Percentiles rank a stretch among this genome's conserved stretches.
Conservation (phyloP, 2,888 invertebrate genomes). For the Metellina segmentata region DNA sequence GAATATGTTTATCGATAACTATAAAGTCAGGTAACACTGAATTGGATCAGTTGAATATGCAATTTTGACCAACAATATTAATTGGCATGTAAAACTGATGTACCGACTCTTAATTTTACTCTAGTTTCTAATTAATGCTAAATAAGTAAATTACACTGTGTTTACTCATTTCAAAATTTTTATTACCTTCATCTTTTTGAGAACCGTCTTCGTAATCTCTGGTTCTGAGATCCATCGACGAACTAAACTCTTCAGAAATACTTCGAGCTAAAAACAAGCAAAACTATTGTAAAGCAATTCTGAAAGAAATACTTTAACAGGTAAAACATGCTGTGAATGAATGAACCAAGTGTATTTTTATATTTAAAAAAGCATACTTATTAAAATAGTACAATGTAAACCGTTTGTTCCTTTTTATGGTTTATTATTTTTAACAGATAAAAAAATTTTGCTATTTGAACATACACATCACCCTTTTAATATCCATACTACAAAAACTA, state of each 20-base stretch:
- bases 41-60: too few species aligned
- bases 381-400: too few species aligned
- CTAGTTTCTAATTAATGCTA: background rate
- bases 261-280: conserved; percentile 87
- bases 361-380: background rate
- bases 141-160: background rate
- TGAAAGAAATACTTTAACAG: background rate
- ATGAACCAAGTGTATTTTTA: background rate
- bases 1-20: too few species aligned
- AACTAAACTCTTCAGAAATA: conserved; percentile 96
- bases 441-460: too few species aligned
- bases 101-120: background rate
- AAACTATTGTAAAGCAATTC: background rate
- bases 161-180: too few species aligned
- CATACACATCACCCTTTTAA: too few species aligned
- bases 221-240: conserved; percentile 87
- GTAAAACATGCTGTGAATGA: background rate
- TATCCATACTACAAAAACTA: too few species aligned
- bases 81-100: too few species aligned
- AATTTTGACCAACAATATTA: too few species aligned
- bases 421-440: too few species aligned
- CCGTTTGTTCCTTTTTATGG: too few species aligned
- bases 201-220: conserved; percentile 79
- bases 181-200: conserved; percentile 91
- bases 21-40: too few species aligned